Percentiles rank a stretch among this genome's conserved stretches.
phyloP scores from a whole-genome alignment of 2,797 vertebrate species.

The Emys orbicularis region DNA sequence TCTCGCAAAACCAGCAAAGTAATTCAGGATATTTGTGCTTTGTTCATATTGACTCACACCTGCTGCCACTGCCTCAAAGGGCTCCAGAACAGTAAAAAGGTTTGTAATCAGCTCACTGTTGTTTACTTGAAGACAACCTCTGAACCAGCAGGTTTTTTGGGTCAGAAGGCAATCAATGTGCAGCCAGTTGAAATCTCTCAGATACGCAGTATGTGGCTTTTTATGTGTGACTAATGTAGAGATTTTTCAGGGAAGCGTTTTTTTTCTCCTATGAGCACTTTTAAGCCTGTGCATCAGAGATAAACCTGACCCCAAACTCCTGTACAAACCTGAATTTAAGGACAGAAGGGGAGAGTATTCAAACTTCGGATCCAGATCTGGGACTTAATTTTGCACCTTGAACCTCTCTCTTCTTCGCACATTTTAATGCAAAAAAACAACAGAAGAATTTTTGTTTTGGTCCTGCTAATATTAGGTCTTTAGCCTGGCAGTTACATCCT shows the following conservation, averaged over 20 bases:
- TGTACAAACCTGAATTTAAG: neutral
- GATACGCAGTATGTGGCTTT: neutral
- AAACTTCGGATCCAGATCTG: neutral
- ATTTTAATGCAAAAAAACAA: neutral
- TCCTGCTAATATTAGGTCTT: neutral
- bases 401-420: neutral
- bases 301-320: neutral
- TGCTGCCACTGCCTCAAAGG: neutral
- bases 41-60: neutral
- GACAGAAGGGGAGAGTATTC: neutral
- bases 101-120: neutral
- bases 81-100: neutral
- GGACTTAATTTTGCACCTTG: neutral
- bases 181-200: neutral
- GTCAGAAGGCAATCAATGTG: neutral
- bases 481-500: conserved; percentile 1
- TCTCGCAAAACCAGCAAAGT: neutral
- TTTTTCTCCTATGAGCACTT: neutral
- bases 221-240: neutral
- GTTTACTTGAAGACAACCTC: neutral
- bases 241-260: neutral
- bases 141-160: neutral
- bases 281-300: neutral
- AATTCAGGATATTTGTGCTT: neutral
- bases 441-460: neutral